A percentile compares a stretch with the other conserved stretches of the same genome.
Conservation (phyloP, 2,888 invertebrate species). For the Athetis lepigone region DNA sequence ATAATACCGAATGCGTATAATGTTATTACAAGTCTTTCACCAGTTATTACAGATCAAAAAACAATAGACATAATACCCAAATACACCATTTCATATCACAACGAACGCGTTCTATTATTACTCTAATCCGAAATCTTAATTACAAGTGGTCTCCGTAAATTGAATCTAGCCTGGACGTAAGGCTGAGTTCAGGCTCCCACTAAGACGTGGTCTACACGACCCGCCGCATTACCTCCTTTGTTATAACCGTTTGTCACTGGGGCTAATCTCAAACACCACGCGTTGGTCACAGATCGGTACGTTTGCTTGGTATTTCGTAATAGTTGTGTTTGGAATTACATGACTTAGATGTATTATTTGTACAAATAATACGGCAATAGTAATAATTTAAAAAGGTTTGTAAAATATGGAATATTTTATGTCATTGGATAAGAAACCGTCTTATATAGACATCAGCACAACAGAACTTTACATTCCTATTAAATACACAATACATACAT, state of each 20-base stretch:
- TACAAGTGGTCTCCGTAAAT: slow-evolving; percentile 57
- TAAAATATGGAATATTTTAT: too few relatives aligned
- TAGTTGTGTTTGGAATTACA: neutral
- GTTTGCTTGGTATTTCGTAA: slow-evolving; percentile 52
- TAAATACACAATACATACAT: too few relatives aligned
- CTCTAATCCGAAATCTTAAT: slow-evolving; percentile 63
- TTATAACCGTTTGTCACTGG: slow-evolving; percentile 68
- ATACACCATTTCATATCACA: slow-evolving; percentile 39
- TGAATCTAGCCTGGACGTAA: slow-evolving; percentile 56
- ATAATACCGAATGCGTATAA: too few relatives aligned
- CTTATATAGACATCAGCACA: too few relatives aligned
- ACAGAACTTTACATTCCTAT: too few relatives aligned
- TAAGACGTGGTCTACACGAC: slow-evolving; percentile 63
- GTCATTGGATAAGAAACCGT: too few relatives aligned
- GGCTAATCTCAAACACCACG: slow-evolving; percentile 68
- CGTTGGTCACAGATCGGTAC: slow-evolving; percentile 64
- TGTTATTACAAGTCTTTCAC: too few relatives aligned
- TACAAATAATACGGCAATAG: too few relatives aligned
- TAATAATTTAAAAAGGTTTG: too few relatives aligned
- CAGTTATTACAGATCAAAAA: neutral
- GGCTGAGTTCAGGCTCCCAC: slow-evolving; percentile 45
- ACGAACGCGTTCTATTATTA: slow-evolving; percentile 46
- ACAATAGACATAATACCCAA: slow-evolving; percentile 11
- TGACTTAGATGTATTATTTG: too few relatives aligned
- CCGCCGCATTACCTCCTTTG: slow-evolving; percentile 58